Evolutionary conservation across 2,888 invertebrate genomes (phyloP).

Genomic region (Perithous albicinctus): DNA sequence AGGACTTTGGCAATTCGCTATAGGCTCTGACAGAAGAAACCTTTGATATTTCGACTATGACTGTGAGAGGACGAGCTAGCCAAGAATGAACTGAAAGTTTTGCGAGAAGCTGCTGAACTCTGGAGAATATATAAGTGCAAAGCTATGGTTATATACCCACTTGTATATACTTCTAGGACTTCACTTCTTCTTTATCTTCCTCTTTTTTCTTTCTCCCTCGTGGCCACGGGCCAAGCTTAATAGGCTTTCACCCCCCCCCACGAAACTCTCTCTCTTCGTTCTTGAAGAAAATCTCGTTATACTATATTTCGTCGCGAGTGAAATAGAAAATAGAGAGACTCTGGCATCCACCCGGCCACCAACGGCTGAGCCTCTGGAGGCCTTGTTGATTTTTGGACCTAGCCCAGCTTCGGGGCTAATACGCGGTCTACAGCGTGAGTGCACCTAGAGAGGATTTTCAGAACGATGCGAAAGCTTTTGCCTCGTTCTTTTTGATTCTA

Average conservation of each 20-base stretch:
- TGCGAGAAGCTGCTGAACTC: slow-evolving; percentile 1
- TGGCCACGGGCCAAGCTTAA: slow-evolving; percentile 73
- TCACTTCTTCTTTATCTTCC: slow-evolving; percentile 13
- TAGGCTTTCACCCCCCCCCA: slow-evolving; percentile 78
- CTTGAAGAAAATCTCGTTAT: slow-evolving; percentile 73
- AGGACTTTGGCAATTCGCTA: slow-evolving; percentile 78
- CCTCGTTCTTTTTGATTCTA: slow-evolving; percentile 19
- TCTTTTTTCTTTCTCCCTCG: slow-evolving; percentile 45
- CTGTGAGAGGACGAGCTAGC: slow-evolving; percentile 1
- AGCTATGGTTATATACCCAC: slow-evolving; percentile 8
- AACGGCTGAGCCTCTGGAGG: slow-evolving; percentile 40
- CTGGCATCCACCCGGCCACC: slow-evolving; percentile 37
- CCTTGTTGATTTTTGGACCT: slow-evolving; percentile 66
- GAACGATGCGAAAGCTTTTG: slow-evolving; percentile 10
- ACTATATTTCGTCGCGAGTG: slow-evolving; percentile 14
- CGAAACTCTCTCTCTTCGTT: slow-evolving; percentile 66
- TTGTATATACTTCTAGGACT: slow-evolving; percentile 27
- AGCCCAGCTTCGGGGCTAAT: slow-evolving; percentile 70
- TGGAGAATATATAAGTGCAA: slow-evolving; percentile 21
- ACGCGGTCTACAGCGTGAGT: slow-evolving; percentile 71
- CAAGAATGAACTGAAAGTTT: slow-evolving; percentile 21
- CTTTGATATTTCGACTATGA: slow-evolving; percentile 26
- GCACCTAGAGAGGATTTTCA: slow-evolving; percentile 48
- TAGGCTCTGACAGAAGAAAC: slow-evolving; percentile 63
- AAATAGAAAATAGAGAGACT: slow-evolving; percentile 37